These are phyloP conservation scores for Nomada fabriciana DNA, from an alignment of 2,888 invertebrate genomes.

Conservation along the genomic window DNA sequence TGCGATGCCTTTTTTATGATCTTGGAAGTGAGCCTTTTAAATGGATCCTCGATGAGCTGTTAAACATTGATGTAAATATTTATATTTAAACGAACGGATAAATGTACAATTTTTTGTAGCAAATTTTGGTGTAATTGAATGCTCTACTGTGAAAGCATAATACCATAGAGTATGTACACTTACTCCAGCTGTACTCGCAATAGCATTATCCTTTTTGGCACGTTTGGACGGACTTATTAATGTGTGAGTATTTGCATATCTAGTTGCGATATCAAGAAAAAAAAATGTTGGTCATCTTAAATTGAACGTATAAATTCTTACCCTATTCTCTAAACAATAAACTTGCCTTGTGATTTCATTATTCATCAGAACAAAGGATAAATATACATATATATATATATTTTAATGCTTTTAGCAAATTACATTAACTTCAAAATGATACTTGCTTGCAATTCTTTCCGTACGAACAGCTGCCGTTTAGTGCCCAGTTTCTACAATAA, in stretches of 20 bases:
- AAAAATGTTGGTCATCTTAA: conserved; percentile 42
- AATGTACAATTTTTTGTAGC: neutral
- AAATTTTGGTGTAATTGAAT: neutral
- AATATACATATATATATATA: neutral
- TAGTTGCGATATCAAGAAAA: conserved; percentile 72
- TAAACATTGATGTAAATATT: conserved; percentile 41
- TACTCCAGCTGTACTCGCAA: conserved; percentile 80
- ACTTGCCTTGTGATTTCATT: conserved; percentile 10
- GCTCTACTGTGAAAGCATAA: neutral
- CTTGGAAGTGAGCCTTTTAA: conserved; percentile 88
- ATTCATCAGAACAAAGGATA: neutral
- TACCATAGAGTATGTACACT: conserved; percentile 54
- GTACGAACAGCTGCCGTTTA: conserved; percentile 91
- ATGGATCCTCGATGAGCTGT: conserved; percentile 87
- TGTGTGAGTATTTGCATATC: conserved; percentile 89
- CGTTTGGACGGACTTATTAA: conserved; percentile 91
- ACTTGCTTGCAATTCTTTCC: conserved; percentile 90
- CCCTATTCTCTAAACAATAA: conserved; percentile 24
- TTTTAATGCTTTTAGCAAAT: neutral
- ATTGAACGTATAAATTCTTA: conserved; percentile 37
- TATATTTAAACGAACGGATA: conserved; percentile 7
- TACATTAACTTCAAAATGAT: conserved; percentile 27
- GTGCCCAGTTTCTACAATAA: conserved; percentile 91
- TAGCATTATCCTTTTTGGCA: conserved; percentile 88
- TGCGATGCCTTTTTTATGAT: conserved; percentile 86